phyloP scores from a whole-genome alignment of 2,113 vertebrate genomes.

The Glareola pratincola region DNA sequence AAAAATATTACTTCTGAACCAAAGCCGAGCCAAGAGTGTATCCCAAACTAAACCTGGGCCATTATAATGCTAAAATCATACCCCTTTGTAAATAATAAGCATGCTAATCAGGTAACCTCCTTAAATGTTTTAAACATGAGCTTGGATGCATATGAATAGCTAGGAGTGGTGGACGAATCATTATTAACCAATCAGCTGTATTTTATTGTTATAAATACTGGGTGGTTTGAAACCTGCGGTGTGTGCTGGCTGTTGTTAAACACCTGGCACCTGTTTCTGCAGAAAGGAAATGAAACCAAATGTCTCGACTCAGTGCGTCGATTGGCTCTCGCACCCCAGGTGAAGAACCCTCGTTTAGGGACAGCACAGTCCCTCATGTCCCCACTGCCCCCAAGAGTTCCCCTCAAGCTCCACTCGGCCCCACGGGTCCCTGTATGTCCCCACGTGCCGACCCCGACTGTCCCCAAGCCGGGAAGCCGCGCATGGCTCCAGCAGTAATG shows the following conservation, averaged over 20 bases:
- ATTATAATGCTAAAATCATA: not conserved
- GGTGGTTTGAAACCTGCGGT: not conserved
- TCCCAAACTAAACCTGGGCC: not conserved
- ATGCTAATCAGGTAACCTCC: not conserved
- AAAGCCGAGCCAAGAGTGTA: not conserved
- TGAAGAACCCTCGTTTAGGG: not conserved
- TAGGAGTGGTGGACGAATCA: not conserved
- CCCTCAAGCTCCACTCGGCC: no score
- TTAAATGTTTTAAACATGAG: not conserved
- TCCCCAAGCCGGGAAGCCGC: not conserved
- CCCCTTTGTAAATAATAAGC: not conserved
- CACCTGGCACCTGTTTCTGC: not conserved
- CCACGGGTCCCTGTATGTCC: fast-evolving
- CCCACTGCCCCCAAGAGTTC: not conserved
- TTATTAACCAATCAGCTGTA: not conserved
- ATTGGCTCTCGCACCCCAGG: no score
- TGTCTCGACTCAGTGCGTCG: not conserved
- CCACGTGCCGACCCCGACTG: fast-evolving
- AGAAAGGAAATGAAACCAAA: not conserved
- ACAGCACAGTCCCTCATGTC: not conserved
- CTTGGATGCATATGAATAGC: not conserved
- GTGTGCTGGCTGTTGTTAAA: not conserved
- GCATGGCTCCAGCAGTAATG: fast-evolving
- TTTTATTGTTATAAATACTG: not conserved
- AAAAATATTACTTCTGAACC: not conserved